These are phyloP conservation scores for Dynastes grantii DNA, from an alignment of 2,888 invertebrate genomes.

Conservation along the genomic window DNA sequence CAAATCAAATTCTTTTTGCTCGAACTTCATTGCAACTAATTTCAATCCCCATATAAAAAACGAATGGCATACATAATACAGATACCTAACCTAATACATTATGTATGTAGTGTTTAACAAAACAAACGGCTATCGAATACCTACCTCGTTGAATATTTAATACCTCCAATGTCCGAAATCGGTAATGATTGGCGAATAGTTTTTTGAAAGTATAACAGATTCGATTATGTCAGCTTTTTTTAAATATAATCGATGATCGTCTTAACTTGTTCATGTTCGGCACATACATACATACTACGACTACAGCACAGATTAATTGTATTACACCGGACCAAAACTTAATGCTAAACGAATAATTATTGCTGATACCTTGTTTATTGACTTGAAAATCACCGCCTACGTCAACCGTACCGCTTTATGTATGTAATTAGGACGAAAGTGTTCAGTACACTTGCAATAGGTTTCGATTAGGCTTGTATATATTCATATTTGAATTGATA, in stretches of 20 bases:
- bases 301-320: not conserved
- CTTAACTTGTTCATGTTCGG: not conserved
- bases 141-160: not conserved
- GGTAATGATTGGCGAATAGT: not conserved
- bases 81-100: no score
- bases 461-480: not conserved
- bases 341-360: conserved; percentile 27
- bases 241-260: conserved; percentile 2
- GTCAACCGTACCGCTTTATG: conserved; percentile 7
- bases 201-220: conserved; percentile 3
- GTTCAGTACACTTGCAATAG: not conserved
- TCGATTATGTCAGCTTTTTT: conserved; percentile 4
- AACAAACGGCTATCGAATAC: not conserved
- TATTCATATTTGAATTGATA: no score
- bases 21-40: no score
- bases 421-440: conserved; percentile 33
- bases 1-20: no score
- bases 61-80: no score
- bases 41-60: no score
- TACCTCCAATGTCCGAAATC: not conserved
- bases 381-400: conserved; percentile 35
- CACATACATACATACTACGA: not conserved
- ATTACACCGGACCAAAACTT: conserved; percentile 25
- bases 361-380: conserved; percentile 32
- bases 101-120: no score